Percentiles rank a stretch among this genome's conserved stretches.
These are phyloP conservation scores for Pelodytes ibericus DNA, from an alignment of 2,797 vertebrate species.

Conservation along the genomic window DNA sequence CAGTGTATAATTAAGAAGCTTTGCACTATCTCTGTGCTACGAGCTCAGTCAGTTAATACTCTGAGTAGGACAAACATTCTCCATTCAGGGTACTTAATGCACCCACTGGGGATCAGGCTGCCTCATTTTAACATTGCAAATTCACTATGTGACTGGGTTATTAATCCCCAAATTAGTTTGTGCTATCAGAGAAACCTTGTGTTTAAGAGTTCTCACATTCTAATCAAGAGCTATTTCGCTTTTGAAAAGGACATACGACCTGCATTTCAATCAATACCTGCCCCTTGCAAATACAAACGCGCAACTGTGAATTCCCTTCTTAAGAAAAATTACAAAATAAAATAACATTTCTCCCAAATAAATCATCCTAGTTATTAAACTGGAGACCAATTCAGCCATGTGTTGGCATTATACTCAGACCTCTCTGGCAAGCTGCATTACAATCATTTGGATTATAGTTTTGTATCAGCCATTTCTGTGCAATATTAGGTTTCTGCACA, in stretches of 20 bases:
- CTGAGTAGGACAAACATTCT: slow-evolving; percentile 20
- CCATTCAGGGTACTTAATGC: slow-evolving; percentile 29
- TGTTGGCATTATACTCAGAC: neutral
- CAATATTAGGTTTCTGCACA: neutral
- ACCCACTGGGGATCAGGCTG: slow-evolving; percentile 27
- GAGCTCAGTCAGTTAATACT: slow-evolving; percentile 32
- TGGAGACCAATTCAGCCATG: slow-evolving; percentile 2
- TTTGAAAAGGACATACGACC: neutral
- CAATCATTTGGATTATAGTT: slow-evolving; percentile 14
- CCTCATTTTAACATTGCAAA: slow-evolving; percentile 21
- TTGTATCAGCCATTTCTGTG: slow-evolving; percentile 11
- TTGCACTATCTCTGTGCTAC: neutral
- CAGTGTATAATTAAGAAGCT: slow-evolving; percentile 19
- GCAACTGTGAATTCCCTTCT: neutral
- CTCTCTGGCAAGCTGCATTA: slow-evolving; percentile 3
- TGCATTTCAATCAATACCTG: slow-evolving; percentile 1
- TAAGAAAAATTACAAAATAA: neutral
- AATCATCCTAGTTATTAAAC: neutral
- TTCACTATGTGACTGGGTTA: slow-evolving; percentile 33
- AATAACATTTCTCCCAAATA: neutral
- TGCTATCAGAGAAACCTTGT: slow-evolving; percentile 20
- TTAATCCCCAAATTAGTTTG: slow-evolving; percentile 36
- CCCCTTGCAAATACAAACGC: neutral
- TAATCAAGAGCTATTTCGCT: slow-evolving; percentile 20
- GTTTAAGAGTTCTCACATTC: slow-evolving; percentile 26